A percentile compares a stretch with the other conserved stretches of the same genome.
phyloP scores from a whole-genome alignment of 2,888 invertebrate genomes.

The Chouioia cunea region DNA sequence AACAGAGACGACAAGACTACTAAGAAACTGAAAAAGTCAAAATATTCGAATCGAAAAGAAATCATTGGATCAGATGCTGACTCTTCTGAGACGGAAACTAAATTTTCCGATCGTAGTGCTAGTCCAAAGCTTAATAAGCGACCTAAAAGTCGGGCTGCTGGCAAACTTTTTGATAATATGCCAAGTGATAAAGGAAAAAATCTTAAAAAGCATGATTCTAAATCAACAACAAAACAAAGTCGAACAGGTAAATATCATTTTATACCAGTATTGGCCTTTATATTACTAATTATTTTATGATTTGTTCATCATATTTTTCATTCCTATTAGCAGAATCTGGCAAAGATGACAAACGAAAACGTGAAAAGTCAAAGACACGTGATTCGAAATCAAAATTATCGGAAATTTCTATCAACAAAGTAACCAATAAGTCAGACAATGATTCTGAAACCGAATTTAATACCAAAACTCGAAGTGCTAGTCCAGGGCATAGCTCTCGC shows the following conservation, averaged over 20 bases:
- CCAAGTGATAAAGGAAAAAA: constrained; percentile 30
- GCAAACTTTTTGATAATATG: constrained; percentile 25
- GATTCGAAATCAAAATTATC: constrained; percentile 18
- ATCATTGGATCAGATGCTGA: too few relatives aligned
- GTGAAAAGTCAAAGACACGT: not conserved
- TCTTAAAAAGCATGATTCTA: not conserved
- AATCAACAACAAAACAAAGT: constrained; percentile 10
- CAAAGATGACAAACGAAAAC: constrained; percentile 23
- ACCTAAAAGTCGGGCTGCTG: constrained; percentile 19
- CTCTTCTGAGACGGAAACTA: not conserved
- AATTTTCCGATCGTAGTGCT: too few relatives aligned
- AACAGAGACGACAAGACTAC: too few relatives aligned
- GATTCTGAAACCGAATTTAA: constrained; percentile 35
- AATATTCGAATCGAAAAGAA: too few relatives aligned
- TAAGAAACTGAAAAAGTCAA: too few relatives aligned
- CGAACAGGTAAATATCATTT: constrained; percentile 9
- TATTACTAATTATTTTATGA: not conserved
- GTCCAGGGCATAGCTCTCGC: not conserved
- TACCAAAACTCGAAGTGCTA: not conserved
- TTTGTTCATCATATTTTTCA: not conserved
- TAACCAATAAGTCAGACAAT: constrained; percentile 9
- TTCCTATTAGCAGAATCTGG: constrained; percentile 5
- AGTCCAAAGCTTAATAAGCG: too few relatives aligned
- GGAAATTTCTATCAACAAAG: constrained; percentile 10
- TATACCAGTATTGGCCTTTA: not conserved